Percentiles rank a stretch among this genome's conserved stretches.
Evolutionary conservation across 2,797 vertebrate genomes (phyloP).

Genomic region (Eleutherodactylus coqui): DNA sequence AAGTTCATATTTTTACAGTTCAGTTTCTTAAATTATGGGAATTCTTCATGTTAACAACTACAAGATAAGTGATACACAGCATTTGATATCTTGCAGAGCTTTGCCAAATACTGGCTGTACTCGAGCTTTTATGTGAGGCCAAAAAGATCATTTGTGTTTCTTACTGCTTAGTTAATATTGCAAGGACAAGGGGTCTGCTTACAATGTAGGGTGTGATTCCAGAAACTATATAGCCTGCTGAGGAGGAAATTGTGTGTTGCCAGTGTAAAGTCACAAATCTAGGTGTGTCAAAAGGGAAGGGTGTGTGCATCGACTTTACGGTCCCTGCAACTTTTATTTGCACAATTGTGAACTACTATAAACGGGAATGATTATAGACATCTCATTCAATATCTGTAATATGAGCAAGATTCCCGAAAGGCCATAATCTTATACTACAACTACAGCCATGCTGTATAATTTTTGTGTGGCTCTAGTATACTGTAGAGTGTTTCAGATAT

Average conservation of each 20-base stretch:
- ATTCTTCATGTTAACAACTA: background rate
- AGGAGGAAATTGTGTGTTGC: slow-evolving; percentile 18
- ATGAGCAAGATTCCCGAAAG: background rate
- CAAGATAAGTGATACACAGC: background rate
- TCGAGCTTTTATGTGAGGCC: background rate
- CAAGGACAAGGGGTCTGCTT: slow-evolving; percentile 31
- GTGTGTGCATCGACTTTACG: background rate
- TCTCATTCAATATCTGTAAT: background rate
- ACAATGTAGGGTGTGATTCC: slow-evolving; percentile 35
- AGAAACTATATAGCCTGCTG: slow-evolving; percentile 7
- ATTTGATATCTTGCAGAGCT: background rate
- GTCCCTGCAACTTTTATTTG: slow-evolving; percentile 27
- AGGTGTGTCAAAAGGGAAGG: slow-evolving; percentile 44
- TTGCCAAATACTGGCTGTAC: background rate
- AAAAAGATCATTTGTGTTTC: background rate
- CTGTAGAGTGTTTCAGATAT: background rate
- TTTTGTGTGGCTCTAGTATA: background rate
- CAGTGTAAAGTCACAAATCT: slow-evolving; percentile 26
- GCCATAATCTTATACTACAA: background rate
- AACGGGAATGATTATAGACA: background rate
- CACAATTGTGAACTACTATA: background rate
- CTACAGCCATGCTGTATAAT: background rate
- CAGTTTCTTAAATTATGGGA: background rate
- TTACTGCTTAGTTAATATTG: slow-evolving; percentile 1
- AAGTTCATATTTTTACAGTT: background rate